phyloP scores from a whole-genome alignment of 2,113 vertebrate species.

The Drymodes brunneopygia region DNA sequence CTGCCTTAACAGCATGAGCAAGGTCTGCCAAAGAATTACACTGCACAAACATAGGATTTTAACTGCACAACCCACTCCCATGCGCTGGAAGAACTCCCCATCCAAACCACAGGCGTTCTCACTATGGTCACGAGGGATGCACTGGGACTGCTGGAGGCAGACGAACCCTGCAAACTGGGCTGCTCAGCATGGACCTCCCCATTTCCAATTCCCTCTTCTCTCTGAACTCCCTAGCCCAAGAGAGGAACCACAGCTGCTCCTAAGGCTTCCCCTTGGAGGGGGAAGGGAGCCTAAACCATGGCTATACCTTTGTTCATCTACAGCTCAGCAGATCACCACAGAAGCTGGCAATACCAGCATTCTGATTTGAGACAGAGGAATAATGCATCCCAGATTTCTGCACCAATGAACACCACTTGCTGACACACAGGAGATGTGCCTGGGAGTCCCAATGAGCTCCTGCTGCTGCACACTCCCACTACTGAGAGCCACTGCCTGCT shows the following conservation, averaged over 20 bases:
- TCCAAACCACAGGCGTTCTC: accelerated
- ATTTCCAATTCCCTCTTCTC: background rate
- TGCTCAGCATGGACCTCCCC: accelerated
- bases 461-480: background rate
- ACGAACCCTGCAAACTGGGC: background rate
- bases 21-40: background rate
- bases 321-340: background rate
- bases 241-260: background rate
- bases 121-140: accelerated
- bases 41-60: background rate
- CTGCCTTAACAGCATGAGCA: accelerated
- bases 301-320: background rate
- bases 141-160: background rate
- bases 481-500: background rate
- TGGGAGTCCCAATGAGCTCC: accelerated
- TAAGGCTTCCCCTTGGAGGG: too few relatives aligned
- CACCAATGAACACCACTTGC: background rate
- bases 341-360: background rate
- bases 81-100: background rate
- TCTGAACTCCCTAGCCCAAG: background rate
- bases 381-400: background rate
- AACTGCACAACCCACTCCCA: background rate
- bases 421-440: background rate
- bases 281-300: background rate
- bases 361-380: background rate